phyloP scores from a whole-genome alignment of 2,797 vertebrate species.

The Rhinichthys osculus region DNA sequence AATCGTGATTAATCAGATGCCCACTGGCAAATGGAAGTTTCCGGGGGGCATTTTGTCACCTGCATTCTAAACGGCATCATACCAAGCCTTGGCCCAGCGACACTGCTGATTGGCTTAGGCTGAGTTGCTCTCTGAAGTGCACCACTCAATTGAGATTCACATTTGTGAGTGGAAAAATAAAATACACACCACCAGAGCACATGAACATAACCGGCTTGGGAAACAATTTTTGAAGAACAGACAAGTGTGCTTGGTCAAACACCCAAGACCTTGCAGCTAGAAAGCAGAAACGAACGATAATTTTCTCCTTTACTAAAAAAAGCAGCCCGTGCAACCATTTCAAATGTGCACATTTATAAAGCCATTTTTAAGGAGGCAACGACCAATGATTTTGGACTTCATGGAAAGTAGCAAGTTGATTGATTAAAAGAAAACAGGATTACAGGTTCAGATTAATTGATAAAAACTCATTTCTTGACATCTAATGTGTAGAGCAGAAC shows the following conservation, averaged over 20 bases:
- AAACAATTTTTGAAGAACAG: background rate
- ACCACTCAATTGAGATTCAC: slow-evolving; percentile 18
- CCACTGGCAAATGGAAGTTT: slow-evolving; percentile 83
- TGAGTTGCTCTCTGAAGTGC: slow-evolving; percentile 31
- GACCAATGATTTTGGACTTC: background rate
- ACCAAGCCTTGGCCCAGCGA: slow-evolving; percentile 71
- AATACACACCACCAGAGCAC: slow-evolving; percentile 10
- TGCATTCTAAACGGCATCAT: slow-evolving; percentile 84
- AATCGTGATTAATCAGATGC: slow-evolving; percentile 89
- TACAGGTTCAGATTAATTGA: background rate
- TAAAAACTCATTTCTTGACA: background rate
- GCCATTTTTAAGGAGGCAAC: slow-evolving; percentile 3
- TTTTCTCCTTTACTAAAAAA: background rate
- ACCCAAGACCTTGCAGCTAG: background rate
- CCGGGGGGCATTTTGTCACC: slow-evolving; percentile 83
- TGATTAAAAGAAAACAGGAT: background rate
- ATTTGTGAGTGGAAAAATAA: slow-evolving; percentile 31
- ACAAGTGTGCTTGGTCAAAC: background rate
- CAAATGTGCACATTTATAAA: background rate
- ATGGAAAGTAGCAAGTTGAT: background rate
- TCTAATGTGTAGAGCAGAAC: background rate
- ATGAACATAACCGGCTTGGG: slow-evolving; percentile 15
- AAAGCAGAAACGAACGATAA: background rate
- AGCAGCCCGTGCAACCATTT: background rate
- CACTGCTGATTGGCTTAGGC: slow-evolving; percentile 66